A percentile compares a stretch with the other conserved stretches of the same genome.
Conservation (phyloP, 64 coral and sea anemone species). For the Platygyra sinensis region DNA sequence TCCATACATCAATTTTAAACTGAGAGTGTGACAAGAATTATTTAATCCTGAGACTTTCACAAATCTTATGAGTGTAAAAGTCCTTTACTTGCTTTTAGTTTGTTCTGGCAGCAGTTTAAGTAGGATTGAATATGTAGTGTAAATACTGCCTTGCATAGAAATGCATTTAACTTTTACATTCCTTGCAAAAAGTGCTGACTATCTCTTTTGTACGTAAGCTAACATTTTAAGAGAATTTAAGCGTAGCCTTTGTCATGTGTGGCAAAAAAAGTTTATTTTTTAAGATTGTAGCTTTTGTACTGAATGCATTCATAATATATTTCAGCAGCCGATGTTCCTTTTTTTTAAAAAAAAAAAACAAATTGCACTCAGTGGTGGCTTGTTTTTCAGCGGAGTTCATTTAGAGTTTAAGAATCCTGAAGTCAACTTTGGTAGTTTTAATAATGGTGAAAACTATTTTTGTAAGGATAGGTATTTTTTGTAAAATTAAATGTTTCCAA, state of each 20-base stretch:
- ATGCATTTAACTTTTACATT: background rate
- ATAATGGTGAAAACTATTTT: conserved; percentile 28
- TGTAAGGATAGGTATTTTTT: conserved; percentile 46
- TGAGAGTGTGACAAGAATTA: no score
- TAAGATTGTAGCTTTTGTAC: conserved; percentile 11
- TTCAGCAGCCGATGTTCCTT: background rate
- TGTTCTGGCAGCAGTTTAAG: no score
- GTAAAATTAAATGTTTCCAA: conserved; percentile 3
- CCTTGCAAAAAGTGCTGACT: background rate
- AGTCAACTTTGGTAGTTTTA: background rate
- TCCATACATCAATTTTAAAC: no score
- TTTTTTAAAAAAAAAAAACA: background rate
- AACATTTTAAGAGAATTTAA: background rate
- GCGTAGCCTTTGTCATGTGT: background rate
- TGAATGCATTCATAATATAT: background rate
- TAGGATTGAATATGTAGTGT: no score
- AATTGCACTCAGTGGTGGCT: background rate
- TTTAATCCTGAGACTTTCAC: no score
- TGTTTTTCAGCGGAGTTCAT: background rate
- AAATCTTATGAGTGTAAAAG: no score
- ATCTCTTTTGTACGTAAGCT: background rate
- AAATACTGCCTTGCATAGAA: no score
- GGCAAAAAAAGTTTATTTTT: background rate
- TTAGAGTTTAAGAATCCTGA: background rate
- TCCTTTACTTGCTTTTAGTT: no score